phyloP scores from a whole-genome alignment of 2,113 vertebrate genomes.

The Thryonomys swinderianus region DNA sequence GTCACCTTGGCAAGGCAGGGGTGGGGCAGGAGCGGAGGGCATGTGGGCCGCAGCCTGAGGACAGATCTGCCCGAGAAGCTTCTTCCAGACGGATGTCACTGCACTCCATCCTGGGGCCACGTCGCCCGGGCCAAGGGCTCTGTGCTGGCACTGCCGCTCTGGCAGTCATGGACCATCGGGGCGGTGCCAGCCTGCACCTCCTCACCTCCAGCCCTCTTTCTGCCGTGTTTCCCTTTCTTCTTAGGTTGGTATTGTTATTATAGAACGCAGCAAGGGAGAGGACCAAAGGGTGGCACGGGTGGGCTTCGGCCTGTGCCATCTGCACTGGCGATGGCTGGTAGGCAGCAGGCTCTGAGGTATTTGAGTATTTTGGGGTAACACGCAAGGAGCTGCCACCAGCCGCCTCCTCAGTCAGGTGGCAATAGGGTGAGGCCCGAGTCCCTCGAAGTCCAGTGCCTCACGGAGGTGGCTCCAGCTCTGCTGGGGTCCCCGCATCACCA shows the following conservation, averaged over 20 bases:
- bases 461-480: too few species aligned
- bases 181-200: accelerated
- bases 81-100: background rate
- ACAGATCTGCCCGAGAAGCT: accelerated
- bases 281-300: accelerated
- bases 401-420: too few species aligned
- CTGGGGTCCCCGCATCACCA: background rate
- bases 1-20: background rate
- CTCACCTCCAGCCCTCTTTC: background rate
- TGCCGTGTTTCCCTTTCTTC: accelerated
- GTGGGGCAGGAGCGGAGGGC: accelerated
- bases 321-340: background rate
- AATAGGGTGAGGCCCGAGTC: accelerated
- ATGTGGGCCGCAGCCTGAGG: accelerated
- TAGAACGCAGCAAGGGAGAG: background rate
- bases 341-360: background rate
- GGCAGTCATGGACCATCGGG: accelerated
- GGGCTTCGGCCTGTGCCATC: accelerated
- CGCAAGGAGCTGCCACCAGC: background rate
- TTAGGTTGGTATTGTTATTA: background rate
- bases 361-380: background rate
- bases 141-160: accelerated
- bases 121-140: accelerated
- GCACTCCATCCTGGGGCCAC: too few species aligned
- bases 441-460: background rate